Evolutionary conservation across 2,888 invertebrate species (phyloP).

Genomic region (Balanococcus diminutus): DNA sequence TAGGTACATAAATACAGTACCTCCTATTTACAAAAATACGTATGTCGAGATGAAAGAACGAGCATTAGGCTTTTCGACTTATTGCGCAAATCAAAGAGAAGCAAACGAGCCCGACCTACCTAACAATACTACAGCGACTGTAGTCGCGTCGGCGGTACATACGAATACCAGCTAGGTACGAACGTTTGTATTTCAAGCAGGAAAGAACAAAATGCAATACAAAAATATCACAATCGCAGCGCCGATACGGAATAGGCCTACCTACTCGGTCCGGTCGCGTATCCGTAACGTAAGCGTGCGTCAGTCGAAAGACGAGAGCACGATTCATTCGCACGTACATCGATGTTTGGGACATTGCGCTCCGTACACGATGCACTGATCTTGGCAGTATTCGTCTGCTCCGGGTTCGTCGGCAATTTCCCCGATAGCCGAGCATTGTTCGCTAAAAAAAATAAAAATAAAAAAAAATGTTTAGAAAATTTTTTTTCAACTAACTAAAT

Average conservation of each 20-base stretch:
- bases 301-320: background rate
- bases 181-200: background rate
- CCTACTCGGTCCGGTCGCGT: too few relatives aligned
- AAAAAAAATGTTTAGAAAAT: too few relatives aligned
- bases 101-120: too few relatives aligned
- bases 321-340: conserved; percentile 71
- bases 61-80: too few relatives aligned
- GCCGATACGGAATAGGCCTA: background rate
- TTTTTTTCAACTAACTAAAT: too few relatives aligned
- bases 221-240: conserved; percentile 44
- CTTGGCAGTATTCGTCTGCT: conserved; percentile 84
- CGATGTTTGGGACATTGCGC: conserved; percentile 74
- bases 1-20: too few relatives aligned
- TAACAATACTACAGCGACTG: background rate
- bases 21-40: too few relatives aligned
- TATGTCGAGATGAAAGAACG: too few relatives aligned
- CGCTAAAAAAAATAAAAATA: conserved; percentile 65
- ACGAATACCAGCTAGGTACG: too few relatives aligned
- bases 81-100: too few relatives aligned
- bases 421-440: conserved; percentile 81
- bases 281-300: too few relatives aligned
- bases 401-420: conserved; percentile 74
- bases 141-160: too few relatives aligned
- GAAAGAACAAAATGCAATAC: background rate
- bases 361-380: conserved; percentile 79